Evolutionary conservation across 2,113 vertebrate species (phyloP).

Genomic region (Leptocoma aspasia): DNA sequence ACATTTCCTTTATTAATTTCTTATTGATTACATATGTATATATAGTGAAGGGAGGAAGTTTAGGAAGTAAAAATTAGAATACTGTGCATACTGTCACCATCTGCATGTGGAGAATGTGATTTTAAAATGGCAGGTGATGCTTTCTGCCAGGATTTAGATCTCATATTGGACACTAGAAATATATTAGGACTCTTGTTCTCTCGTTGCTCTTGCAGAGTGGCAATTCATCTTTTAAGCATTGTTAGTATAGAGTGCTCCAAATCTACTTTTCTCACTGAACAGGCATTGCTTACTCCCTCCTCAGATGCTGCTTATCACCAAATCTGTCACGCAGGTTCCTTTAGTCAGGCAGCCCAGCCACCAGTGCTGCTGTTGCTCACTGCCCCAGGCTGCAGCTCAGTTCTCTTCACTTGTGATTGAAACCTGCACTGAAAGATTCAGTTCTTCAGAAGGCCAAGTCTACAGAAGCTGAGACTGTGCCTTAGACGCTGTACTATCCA

Average conservation of each 20-base stretch:
- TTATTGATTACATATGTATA: background rate
- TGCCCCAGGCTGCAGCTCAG: background rate
- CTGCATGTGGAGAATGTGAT: background rate
- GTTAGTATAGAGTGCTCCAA: background rate
- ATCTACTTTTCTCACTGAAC: background rate
- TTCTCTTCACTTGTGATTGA: background rate
- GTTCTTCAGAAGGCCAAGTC: background rate
- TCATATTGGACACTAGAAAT: background rate
- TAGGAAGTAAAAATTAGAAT: background rate
- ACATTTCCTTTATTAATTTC: background rate
- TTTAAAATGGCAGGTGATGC: background rate
- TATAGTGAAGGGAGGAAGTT: background rate
- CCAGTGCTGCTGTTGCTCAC: background rate
- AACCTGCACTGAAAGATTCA: background rate
- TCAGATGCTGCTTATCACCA: background rate
- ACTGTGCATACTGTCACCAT: background rate
- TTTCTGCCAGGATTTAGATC: background rate
- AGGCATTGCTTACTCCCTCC: background rate
- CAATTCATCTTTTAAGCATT: background rate
- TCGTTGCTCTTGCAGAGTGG: background rate
- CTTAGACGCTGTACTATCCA: background rate
- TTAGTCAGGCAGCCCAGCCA: background rate
- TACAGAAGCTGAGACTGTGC: background rate
- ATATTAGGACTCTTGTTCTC: background rate
- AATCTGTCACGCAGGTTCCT: background rate